Evolutionary conservation across 2,888 invertebrate genomes (phyloP).

Genomic region (Helleia helle): DNA sequence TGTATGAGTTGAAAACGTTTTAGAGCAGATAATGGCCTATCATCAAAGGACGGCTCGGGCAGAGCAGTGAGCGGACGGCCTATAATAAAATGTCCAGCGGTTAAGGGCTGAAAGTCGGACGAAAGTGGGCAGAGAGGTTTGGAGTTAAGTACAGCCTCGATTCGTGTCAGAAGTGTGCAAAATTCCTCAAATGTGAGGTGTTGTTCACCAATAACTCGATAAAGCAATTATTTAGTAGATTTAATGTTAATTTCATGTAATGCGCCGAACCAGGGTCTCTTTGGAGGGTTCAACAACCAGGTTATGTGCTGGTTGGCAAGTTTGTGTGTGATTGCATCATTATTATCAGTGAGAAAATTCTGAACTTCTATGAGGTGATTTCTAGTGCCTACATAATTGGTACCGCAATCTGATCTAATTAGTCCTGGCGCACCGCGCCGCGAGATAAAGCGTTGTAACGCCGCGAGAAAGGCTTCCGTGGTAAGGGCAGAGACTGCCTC

Average conservation of each 20-base stretch:
- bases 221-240: background rate
- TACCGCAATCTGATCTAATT: background rate
- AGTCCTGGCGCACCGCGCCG: background rate
- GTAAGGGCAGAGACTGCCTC: background rate
- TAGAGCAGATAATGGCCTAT: too few relatives aligned
- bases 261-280: background rate
- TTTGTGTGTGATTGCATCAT: background rate
- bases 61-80: too few relatives aligned
- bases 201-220: slow-evolving; percentile 5
- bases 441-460: background rate
- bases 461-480: background rate
- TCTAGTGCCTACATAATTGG: too few relatives aligned
- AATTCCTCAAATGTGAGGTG: slow-evolving; percentile 9
- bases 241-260: background rate
- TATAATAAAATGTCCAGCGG: too few relatives aligned
- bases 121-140: slow-evolving; percentile 7
- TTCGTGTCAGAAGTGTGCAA: background rate
- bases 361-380: background rate
- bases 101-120: too few relatives aligned
- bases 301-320: background rate
- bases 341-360: background rate
- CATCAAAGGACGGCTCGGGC: too few relatives aligned
- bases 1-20: too few relatives aligned
- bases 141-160: slow-evolving; percentile 10
- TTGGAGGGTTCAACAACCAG: slow-evolving; percentile 2